Percentiles rank a stretch among this genome's conserved stretches.
These are phyloP conservation scores for Perdita meconis DNA, from an alignment of 2,888 invertebrate genomes.

Conservation along the genomic window DNA sequence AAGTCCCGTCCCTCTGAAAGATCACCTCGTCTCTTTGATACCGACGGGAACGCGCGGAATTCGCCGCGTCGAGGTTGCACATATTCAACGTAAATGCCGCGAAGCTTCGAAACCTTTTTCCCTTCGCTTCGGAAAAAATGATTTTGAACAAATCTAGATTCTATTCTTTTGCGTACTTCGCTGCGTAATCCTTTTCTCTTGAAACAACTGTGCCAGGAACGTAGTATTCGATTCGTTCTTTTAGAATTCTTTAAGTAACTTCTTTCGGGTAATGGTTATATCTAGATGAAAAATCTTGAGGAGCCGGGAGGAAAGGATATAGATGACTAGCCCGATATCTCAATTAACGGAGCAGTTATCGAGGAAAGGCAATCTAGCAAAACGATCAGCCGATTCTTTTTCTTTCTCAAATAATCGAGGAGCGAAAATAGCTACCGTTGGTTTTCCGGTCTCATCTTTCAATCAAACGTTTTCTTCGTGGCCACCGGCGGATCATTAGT, in stretches of 20 bases:
- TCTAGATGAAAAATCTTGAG: too few relatives aligned
- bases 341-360: background rate
- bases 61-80: background rate
- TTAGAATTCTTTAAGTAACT: background rate
- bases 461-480: slow-evolving; percentile 30
- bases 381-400: slow-evolving; percentile 1
- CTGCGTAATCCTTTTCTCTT: too few relatives aligned
- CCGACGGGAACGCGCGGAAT: background rate
- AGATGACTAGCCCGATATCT: background rate
- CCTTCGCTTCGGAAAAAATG: background rate
- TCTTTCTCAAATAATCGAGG: background rate
- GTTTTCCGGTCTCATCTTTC: background rate
- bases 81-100: background rate
- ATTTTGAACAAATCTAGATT: too few relatives aligned
- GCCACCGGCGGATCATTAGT: slow-evolving; percentile 24
- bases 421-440: background rate
- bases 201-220: background rate
- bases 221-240: background rate
- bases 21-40: background rate
- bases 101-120: background rate
- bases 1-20: background rate
- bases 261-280: too few relatives aligned
- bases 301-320: background rate
- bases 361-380: slow-evolving; percentile 2
- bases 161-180: too few relatives aligned